Base-by-base conservation (phyloP, 2,888 invertebrate genomes). In the Tinea pellionella region DNA sequence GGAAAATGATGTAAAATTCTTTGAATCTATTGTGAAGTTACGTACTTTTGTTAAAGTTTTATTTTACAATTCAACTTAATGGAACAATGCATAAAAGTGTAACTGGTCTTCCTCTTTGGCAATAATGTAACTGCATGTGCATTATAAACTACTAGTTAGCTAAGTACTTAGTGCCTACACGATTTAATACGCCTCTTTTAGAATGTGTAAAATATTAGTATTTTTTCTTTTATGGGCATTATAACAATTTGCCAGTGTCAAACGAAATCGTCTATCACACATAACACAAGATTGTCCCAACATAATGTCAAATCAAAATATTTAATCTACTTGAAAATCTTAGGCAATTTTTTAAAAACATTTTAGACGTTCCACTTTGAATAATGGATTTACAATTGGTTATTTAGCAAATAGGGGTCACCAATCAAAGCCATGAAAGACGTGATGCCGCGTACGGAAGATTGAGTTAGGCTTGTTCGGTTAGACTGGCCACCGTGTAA, bases 361-460 rank as follows among this genome's bases (percentile, higher is more conserved):
- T 47, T 47, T 47, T 1, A 47, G n/a, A 15, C 9, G 47, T 47
- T 16, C 47, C 47, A 47, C 47, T 47, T 47, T 15, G 16, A n/a
- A 47, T 47, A 47, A 47, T 47, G 47, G 47, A 47, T 47, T 47
- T 47, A 16, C 47, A 47, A 47, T 47, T 47, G 47, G 47, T 47
- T 47, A 13, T 47, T 47, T 47, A 16, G 37, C 37, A 37, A 47
- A 47, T 47, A 15, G 47, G 47, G 47, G 47, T 47, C 47, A 47
- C 47, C 13, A 47, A 47, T 47, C 47, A 47, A 16, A n/a, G 47
- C 15, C 15, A 15, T 47, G 41, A 47, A 47, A 47, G 47, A 47
- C 47, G 47, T 47, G 47, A n/a, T 16, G 47, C 47, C 13, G 47
- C 13, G 47, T 15, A 6, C 13, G 13, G 2, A 15, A 47, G 13